These are phyloP conservation scores for Liolophura sinensis DNA, from an alignment of 1,140 invertebrate genomes.

Conservation along the genomic window DNA sequence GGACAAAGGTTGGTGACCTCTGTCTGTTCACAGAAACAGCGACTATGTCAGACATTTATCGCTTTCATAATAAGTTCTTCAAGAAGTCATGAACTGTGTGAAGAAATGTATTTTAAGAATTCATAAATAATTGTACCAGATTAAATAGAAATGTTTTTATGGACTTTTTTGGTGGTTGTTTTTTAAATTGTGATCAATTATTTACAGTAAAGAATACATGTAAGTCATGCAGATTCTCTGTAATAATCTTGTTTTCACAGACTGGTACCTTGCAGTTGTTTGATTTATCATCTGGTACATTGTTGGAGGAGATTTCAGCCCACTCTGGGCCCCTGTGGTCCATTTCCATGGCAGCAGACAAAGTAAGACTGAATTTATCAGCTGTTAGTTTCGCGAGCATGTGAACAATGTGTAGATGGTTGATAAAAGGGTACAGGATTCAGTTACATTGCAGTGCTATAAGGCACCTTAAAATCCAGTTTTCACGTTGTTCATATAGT, in stretches of 20 bases:
- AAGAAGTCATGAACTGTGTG: neutral
- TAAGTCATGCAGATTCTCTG: neutral
- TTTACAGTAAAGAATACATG: neutral
- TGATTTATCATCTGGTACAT: conserved; percentile 79
- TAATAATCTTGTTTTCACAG: conserved; percentile 41
- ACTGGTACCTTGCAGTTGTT: conserved; percentile 84
- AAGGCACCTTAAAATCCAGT: too few species aligned
- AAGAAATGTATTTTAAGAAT: too few species aligned
- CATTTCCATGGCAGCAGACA: conserved; percentile 67
- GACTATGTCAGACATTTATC: neutral
- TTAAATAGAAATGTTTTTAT: neutral
- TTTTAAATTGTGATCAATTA: neutral
- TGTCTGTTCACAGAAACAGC: neutral
- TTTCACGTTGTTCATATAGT: too few species aligned
- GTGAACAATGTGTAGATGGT: too few species aligned
- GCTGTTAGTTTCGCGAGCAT: too few species aligned
- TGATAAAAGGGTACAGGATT: too few species aligned
- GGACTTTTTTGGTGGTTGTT: neutral
- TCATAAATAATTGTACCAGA: too few species aligned
- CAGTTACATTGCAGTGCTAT: too few species aligned
- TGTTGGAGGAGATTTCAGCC: conserved; percentile 68
- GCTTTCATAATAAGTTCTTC: neutral
- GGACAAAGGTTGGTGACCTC: conserved; percentile 69
- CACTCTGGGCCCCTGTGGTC: conserved; percentile 80
- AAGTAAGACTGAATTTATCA: conserved; percentile 34